Percentiles rank a stretch among this genome's conserved stretches.
Conservation (phyloP, 2,888 invertebrate species). For the Drosophila falleni region DNA sequence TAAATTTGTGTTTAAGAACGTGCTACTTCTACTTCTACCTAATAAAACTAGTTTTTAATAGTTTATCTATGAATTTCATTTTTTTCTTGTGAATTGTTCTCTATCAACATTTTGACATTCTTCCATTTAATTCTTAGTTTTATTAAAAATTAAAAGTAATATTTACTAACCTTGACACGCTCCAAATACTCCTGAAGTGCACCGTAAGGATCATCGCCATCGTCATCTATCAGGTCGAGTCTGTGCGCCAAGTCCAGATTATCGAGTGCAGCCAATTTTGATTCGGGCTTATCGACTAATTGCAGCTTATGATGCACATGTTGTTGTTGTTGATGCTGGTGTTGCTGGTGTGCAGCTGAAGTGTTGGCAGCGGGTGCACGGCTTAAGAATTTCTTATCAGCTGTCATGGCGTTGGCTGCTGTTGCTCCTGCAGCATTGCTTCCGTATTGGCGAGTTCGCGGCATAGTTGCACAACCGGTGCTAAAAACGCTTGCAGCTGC, state of each 20-base stretch:
- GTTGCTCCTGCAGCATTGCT: conserved; percentile 59
- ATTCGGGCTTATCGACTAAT: conserved; percentile 76
- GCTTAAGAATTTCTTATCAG: conserved; percentile 81
- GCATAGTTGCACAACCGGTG: conserved; percentile 83
- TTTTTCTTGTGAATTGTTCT: too few relatives aligned
- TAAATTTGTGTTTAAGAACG: too few relatives aligned
- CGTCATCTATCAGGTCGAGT: conserved; percentile 79
- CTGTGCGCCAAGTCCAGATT: conserved; percentile 82
- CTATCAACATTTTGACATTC: too few relatives aligned
- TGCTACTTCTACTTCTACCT: too few relatives aligned
- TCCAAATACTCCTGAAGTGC: conserved; percentile 84
- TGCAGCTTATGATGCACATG: conserved; percentile 72
- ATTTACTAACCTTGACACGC: conserved; percentile 84
- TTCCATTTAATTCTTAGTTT: background rate
- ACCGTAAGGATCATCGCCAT: conserved; percentile 84
- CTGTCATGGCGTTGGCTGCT: conserved; percentile 67
- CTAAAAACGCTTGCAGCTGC: conserved; percentile 70
- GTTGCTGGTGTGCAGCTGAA: conserved; percentile 32
- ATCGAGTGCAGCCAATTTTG: conserved; percentile 79
- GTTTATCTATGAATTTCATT: too few relatives aligned
- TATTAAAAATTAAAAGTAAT: background rate
- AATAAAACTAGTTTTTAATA: too few relatives aligned
- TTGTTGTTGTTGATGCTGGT: conserved; percentile 15
- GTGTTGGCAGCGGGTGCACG: conserved; percentile 56
- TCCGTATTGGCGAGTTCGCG: conserved; percentile 79